Conservation (phyloP, 2,113 vertebrate genomes). For the Tupaia chinensis region DNA sequence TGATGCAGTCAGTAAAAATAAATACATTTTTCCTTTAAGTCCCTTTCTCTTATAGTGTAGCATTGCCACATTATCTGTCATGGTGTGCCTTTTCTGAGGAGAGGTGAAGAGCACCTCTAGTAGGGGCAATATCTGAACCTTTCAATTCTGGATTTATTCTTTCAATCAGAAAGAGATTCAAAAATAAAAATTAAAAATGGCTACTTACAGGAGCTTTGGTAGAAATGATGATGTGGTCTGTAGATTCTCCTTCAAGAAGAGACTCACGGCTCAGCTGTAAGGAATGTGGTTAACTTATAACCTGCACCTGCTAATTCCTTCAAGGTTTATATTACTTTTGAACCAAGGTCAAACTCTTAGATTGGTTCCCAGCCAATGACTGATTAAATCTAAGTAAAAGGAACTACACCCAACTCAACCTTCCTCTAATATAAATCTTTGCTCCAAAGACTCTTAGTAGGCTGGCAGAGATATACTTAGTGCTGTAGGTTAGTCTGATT, state of each 20-base stretch:
- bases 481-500: neutral
- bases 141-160: neutral
- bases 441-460: neutral
- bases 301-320: neutral
- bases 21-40: neutral
- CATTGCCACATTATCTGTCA: too few species aligned
- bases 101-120: neutral
- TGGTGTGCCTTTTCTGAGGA: neutral
- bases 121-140: neutral
- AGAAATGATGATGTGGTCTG: neutral
- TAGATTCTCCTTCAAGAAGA: neutral
- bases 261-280: neutral
- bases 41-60: neutral
- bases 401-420: neutral
- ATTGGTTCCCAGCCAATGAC: neutral
- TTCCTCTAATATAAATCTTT: slow-evolving; percentile 32
- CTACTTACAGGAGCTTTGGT: neutral
- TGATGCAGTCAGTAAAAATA: neutral
- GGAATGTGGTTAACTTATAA: neutral
- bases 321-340: neutral
- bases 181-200: neutral
- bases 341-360: neutral
- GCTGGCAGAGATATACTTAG: neutral
- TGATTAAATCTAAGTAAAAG: slow-evolving; percentile 46
- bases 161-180: slow-evolving; percentile 9